Percentiles rank a stretch among this genome's conserved stretches.
These are phyloP conservation scores for Amblyopsis hoosieri DNA, from an alignment of 2,797 vertebrate species.

Conservation along the genomic window DNA sequence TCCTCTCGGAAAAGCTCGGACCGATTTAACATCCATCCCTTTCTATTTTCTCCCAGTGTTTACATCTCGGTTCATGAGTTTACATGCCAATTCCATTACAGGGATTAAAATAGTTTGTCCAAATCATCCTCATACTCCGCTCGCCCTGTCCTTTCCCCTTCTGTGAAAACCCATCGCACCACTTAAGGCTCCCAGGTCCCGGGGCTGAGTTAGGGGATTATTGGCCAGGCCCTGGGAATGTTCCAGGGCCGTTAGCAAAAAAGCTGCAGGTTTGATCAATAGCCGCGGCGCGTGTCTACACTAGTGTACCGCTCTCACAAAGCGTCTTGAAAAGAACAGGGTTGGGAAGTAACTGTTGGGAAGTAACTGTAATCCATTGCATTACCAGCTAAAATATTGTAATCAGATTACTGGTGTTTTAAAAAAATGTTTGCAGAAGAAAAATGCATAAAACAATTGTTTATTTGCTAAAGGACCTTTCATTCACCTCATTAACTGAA, in stretches of 20 bases:
- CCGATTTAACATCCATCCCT: conserved; percentile 66
- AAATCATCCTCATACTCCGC: conserved; percentile 63
- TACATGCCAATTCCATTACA: conserved; percentile 81
- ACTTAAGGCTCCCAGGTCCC: conserved; percentile 71
- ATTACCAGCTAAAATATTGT: too few relatives aligned
- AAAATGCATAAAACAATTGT: too few relatives aligned
- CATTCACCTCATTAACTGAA: too few relatives aligned
- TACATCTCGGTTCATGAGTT: conserved; percentile 76
- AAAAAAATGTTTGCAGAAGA: too few relatives aligned
- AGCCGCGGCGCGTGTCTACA: conserved; percentile 70
- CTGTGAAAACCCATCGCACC: conserved; percentile 55
- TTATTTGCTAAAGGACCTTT: too few relatives aligned
- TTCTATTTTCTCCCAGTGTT: conserved; percentile 73
- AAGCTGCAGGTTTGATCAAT: conserved; percentile 75
- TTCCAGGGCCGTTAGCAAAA: conserved; percentile 54
- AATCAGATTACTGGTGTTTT: too few relatives aligned
- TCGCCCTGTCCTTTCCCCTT: conserved; percentile 55
- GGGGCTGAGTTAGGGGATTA: conserved; percentile 61
- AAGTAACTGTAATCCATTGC: background rate
- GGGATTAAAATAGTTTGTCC: conserved; percentile 82
- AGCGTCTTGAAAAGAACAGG: conserved; percentile 53
- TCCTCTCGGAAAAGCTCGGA: conserved; percentile 55
- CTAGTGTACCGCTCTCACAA: conserved; percentile 55
- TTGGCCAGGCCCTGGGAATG: conserved; percentile 65
- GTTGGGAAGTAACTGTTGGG: conserved; percentile 1